Evolutionary conservation across 2,797 vertebrate genomes (phyloP).

Genomic region (Chromobotia macracanthus): DNA sequence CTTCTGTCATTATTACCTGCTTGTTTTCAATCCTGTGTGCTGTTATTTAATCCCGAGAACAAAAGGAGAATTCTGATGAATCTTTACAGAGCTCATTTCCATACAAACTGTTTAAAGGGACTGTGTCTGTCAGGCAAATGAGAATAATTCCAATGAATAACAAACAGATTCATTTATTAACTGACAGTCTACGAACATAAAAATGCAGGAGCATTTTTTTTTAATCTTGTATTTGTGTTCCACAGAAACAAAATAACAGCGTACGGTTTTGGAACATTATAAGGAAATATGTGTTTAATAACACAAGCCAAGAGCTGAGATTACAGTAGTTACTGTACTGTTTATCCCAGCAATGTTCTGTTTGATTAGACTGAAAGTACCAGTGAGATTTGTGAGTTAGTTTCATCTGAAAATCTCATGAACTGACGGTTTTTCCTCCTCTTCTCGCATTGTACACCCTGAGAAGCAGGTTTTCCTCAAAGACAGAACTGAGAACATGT

Average conservation of each 20-base stretch:
- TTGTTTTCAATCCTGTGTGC: neutral
- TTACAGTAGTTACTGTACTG: neutral
- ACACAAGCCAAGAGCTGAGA: neutral
- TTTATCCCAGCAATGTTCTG: neutral
- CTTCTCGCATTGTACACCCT: neutral
- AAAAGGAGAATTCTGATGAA: neutral
- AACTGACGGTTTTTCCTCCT: no score
- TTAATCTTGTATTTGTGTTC: no score
- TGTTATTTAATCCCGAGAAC: neutral
- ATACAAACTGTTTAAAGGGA: no score
- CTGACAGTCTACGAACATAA: no score
- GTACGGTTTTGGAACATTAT: neutral
- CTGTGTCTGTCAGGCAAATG: neutral
- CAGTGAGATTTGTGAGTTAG: neutral
- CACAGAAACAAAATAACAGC: no score
- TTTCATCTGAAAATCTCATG: neutral
- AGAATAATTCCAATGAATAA: neutral
- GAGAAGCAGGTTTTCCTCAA: conserved; percentile 27
- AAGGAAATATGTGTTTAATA: neutral
- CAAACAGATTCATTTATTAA: no score
- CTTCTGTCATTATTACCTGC: neutral
- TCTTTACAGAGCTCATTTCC: no score
- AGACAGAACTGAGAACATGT: conserved; percentile 14
- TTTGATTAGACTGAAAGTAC: neutral
- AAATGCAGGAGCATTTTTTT: neutral